Conservation (phyloP, 2,888 invertebrate species). For the Laothoe populi region DNA sequence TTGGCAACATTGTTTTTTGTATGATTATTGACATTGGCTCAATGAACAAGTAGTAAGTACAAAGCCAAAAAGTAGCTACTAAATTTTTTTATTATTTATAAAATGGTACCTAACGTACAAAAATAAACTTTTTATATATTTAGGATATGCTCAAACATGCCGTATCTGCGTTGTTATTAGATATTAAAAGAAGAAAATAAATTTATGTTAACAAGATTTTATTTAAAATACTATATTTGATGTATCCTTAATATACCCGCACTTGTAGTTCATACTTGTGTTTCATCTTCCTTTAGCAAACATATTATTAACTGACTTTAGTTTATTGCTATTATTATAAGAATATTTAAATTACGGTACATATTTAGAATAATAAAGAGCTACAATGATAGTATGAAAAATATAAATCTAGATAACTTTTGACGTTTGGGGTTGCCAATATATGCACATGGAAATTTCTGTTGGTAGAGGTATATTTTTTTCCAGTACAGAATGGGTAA, state of each 20-base stretch:
- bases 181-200: slow-evolving; percentile 12
- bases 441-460: background rate
- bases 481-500: background rate
- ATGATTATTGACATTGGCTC: background rate
- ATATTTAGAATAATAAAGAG: background rate
- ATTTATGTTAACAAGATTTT: slow-evolving; percentile 25
- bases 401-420: too few relatives aligned
- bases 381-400: too few relatives aligned
- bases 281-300: background rate
- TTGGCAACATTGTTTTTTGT: background rate
- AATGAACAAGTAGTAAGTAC: background rate
- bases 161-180: slow-evolving; percentile 38
- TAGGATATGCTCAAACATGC: slow-evolving; percentile 37
- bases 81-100: background rate
- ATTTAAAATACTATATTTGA: slow-evolving; percentile 27
- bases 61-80: background rate
- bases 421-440: background rate
- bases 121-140: slow-evolving; percentile 17
- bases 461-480: background rate
- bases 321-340: background rate
- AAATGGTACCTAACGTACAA: slow-evolving; percentile 17
- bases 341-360: background rate
- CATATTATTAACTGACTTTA: background rate
- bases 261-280: slow-evolving; percentile 6
- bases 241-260: slow-evolving; percentile 19